Evolutionary conservation across 2,113 vertebrate species (phyloP), one percentile per base, ranked within the genome.

Genomic region (Oreochromis niloticus): DNA sequence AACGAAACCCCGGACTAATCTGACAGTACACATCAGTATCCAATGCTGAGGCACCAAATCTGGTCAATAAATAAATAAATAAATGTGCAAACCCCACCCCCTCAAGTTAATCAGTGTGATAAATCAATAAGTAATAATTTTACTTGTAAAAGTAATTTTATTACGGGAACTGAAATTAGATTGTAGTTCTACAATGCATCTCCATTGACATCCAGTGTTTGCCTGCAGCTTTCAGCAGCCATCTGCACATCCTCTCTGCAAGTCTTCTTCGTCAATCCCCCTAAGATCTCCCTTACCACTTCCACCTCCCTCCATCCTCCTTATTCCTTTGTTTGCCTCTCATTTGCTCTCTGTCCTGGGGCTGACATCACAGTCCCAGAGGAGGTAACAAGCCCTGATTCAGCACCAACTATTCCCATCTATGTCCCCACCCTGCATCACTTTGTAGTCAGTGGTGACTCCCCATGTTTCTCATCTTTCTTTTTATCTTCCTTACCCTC

Each of bases 281-380:
- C 59, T 54, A 8, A 81, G 88, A 85, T 39, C 73, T 79, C 81
- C 87, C 63, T 57, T 71, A 19, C 68, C 79, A 41, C 56, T 80
- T 36, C 82, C 59, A 36, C 82, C 91, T 85, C 87, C 85, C 59
- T 81, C 78, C 6, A 4, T 57, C 85, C 78, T 55, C 71, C 80
- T 81, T 87, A 24, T 92, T 84, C 79, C 86, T 92, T 93, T 94
- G 91, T 95, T 91, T 89, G 80, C 63, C 88, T 83, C 52, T 13
- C 11, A 39, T 55, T 39, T 13, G 71, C 57, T 56, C 34, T 86
- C 78, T 50, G 82, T 89, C 91, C 87, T 17, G 75, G 50, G 87
- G 59, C 82, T 95, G 93, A 95, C 92, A 94, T 94, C 93, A 94
- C 82, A 7, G 88, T 90, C 95, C 91, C 91, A 80, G 80, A 84